Base-by-base conservation (phyloP, 2,888 invertebrate genomes). In the Philereme transversata region DNA sequence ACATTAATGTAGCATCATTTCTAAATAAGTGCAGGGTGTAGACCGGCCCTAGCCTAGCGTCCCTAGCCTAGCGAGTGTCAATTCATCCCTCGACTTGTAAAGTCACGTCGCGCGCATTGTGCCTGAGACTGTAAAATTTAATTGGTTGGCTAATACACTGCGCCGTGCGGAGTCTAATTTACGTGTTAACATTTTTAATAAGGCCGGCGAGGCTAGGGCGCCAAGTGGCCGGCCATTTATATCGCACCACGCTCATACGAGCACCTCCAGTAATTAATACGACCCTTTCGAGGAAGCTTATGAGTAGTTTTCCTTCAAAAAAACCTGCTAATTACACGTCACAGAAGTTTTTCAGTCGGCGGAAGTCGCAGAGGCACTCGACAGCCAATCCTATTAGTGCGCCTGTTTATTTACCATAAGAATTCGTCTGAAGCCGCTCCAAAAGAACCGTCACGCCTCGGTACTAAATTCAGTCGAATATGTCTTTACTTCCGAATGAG, bases 151-250 rank as follows among this genome's bases (percentile, higher is more conserved):
- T 90, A 91, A 90, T 91, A 88, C 88, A 84, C 79, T 68, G 76
- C 80, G 73, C 76, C 80, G 80, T 78, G 82, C 76, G 11, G 49
- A 83, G 87, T 90, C 90, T 91, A 90, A 91, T 90, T 91, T 91
- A 89, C 90, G 88, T 86, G 90, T 90, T 90, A 89, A 89, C 89
- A 86, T 89, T 91, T 91, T 91, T 91, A 90, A 91, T 91, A 92
- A 91, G 90, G 88, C 88, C 83, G 79, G 82, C 82, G 78, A 83
- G 80, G 84, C 86, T 85, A 83, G 91, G 91, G 91, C 82, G 88
- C 81, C 82, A 90, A 91, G 91, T 91, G 90, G 91, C 86, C 87
- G 85, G 88, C 86, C 87, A 86, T 90, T 90, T 89, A 87, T 79
- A 83, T 80, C 81, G 81, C 79, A 72, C 82, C 72, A 78, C 84